Percentiles rank a stretch among this genome's conserved stretches.
phyloP scores from a whole-genome alignment of 2,888 invertebrate species.

The Orthosia gracilis region DNA sequence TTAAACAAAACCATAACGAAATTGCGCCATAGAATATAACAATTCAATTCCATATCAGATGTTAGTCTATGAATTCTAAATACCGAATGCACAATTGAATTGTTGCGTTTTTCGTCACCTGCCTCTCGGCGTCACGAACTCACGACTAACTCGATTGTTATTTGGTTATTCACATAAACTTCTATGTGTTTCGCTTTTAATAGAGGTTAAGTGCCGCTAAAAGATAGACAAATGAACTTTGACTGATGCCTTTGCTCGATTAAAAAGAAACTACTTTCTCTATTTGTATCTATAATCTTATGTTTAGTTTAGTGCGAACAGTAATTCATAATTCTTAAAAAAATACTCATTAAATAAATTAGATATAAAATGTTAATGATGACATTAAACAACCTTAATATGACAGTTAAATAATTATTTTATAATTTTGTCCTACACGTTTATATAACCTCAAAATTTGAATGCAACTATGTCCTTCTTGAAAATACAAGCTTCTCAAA shows the following conservation, averaged over 20 bases:
- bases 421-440: constrained; percentile 9
- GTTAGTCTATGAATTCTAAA: constrained; percentile 66
- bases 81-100: constrained; percentile 75
- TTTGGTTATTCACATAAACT: constrained; percentile 71
- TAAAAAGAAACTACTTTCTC: constrained; percentile 54
- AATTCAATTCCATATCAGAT: constrained; percentile 69
- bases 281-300: too few species aligned
- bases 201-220: constrained; percentile 73
- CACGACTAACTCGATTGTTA: constrained; percentile 74
- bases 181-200: constrained; percentile 69
- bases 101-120: constrained; percentile 80
- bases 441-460: constrained; percentile 6
- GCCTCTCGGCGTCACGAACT: constrained; percentile 72
- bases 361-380: not conserved
- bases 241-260: constrained; percentile 50
- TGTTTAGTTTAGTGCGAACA: too few species aligned
- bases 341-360: too few species aligned
- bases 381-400: not conserved
- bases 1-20: constrained; percentile 57
- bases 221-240: constrained; percentile 66
- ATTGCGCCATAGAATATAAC: constrained; percentile 58
- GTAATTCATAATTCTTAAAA: too few species aligned
- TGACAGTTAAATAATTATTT: not conserved
- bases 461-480: constrained; percentile 7
- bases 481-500: constrained; percentile 14